A percentile compares a stretch with the other conserved stretches of the same genome.
These are phyloP conservation scores for Apodemia mormo DNA, from an alignment of 2,888 invertebrate genomes.

Conservation along the genomic window DNA sequence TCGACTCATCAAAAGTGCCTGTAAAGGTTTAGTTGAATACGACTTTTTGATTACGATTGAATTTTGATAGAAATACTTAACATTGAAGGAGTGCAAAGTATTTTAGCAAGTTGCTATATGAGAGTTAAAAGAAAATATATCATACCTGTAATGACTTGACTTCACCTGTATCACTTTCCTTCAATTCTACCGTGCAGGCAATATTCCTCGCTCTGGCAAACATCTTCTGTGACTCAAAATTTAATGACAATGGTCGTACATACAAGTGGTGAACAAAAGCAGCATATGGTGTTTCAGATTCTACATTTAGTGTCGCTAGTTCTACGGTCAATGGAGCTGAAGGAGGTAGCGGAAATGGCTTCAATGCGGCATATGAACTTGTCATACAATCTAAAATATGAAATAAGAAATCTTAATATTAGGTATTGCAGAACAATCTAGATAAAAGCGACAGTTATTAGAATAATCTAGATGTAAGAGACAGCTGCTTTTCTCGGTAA, in stretches of 20 bases:
- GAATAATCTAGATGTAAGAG: too few species aligned
- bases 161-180: constrained; percentile 88
- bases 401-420: background rate
- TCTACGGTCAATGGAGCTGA: constrained; percentile 89
- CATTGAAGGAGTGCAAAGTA: background rate
- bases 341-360: constrained; percentile 92
- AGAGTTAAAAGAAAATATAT: background rate
- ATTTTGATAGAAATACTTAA: too few species aligned
- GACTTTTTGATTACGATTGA: too few species aligned
- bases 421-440: too few species aligned
- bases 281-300: constrained; percentile 89
- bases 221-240: constrained; percentile 95
- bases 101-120: background rate
- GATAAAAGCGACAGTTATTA: too few species aligned
- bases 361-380: constrained; percentile 90
- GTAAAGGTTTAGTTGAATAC: too few species aligned
- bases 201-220: constrained; percentile 97
- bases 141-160: constrained; percentile 86
- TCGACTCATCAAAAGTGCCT: too few species aligned
- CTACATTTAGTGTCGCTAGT: constrained; percentile 90
- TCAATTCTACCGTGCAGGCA: constrained; percentile 93
- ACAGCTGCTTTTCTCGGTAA: too few species aligned
- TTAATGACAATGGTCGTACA: constrained; percentile 92
- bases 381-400: constrained; percentile 88
- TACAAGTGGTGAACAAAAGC: constrained; percentile 95